Percentiles rank a stretch among this genome's conserved stretches.
phyloP scores from a whole-genome alignment of 2,888 invertebrate species.

The Pseudoips prasinana region DNA sequence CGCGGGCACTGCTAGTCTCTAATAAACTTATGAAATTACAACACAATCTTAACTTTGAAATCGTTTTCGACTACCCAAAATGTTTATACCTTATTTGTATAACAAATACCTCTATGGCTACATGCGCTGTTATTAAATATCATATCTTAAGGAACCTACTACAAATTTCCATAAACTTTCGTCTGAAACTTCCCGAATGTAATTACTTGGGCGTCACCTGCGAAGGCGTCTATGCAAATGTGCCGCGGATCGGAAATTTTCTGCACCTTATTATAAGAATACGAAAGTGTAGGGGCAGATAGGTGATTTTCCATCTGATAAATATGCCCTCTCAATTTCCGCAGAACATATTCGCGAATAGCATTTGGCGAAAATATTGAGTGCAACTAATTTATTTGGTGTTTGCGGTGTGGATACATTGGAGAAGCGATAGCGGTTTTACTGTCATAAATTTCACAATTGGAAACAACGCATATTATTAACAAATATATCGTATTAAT shows the following conservation, averaged over 20 bases:
- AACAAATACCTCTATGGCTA: slow-evolving; percentile 5
- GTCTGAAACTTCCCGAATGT: slow-evolving; percentile 65
- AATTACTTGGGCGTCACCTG: slow-evolving; percentile 77
- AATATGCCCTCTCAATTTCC: slow-evolving; percentile 75
- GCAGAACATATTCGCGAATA: slow-evolving; percentile 67
- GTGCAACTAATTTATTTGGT: slow-evolving; percentile 75
- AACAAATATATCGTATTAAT: too few species aligned
- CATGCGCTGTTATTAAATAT: slow-evolving; percentile 30
- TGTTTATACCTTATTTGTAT: too few species aligned
- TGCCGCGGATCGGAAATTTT: slow-evolving; percentile 59
- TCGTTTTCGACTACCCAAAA: too few species aligned
- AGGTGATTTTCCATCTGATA: slow-evolving; percentile 70
- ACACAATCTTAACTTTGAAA: too few species aligned
- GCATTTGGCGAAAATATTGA: slow-evolving; percentile 75
- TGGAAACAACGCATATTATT: too few species aligned
- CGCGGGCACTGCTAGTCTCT: too few species aligned
- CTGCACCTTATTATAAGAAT: slow-evolving; percentile 74
- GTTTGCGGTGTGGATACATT: slow-evolving; percentile 22
- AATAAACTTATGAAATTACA: too few species aligned
- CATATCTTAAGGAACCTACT: slow-evolving; percentile 41
- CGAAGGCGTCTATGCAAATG: slow-evolving; percentile 72
- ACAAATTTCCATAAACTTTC: slow-evolving; percentile 67
- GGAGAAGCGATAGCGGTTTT: slow-evolving; percentile 11
- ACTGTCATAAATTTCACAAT: too few species aligned
- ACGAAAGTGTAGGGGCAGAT: slow-evolving; percentile 51